A percentile compares a stretch with the other conserved stretches of the same genome.
Conservation (phyloP, 2,113 vertebrate species). For the Choloepus hoffmanni region DNA sequence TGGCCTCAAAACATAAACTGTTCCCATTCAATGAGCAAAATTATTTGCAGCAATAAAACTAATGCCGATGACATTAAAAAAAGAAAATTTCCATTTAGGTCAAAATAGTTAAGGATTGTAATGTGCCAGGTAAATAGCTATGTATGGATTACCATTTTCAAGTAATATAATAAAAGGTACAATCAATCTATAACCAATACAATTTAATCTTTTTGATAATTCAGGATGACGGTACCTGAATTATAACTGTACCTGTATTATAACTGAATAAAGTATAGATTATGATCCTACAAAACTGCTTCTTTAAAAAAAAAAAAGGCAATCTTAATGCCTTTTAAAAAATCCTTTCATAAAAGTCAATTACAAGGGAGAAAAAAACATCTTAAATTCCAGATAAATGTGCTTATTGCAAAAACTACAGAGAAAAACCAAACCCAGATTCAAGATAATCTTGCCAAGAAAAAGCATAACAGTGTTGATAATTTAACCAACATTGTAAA, state of each 20-base stretch:
- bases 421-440: background rate
- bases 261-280: background rate
- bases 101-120: background rate
- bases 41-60: background rate
- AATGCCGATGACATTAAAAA: background rate
- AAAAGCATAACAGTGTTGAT: background rate
- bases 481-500: background rate
- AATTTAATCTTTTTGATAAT: background rate
- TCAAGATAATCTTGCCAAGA: background rate
- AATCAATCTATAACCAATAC: background rate
- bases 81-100: background rate
- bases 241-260: background rate
- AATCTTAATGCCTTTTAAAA: background rate
- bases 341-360: background rate
- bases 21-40: background rate
- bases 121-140: background rate
- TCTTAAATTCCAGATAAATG: background rate
- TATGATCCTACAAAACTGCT: background rate
- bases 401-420: background rate
- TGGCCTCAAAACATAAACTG: conserved; percentile 12
- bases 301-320: background rate
- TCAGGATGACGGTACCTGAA: background rate
- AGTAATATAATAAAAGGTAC: background rate
- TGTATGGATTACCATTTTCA: conserved; percentile 8
- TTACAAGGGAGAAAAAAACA: background rate